Base-by-base conservation (phyloP, 2,113 vertebrate genomes). In the Callionymus lyra region DNA sequence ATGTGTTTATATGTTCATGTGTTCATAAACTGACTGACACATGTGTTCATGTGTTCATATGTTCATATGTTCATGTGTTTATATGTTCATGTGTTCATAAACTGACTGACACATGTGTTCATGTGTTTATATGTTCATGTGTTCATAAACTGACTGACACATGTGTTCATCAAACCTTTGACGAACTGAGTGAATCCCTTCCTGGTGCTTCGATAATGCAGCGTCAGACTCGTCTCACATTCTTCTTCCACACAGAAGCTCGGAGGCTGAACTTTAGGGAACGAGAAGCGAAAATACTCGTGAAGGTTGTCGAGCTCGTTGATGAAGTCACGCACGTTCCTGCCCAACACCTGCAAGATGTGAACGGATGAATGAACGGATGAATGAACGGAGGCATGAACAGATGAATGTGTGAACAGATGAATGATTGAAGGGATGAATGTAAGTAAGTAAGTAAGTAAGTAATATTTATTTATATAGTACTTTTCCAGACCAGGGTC, bases 101-200 rank as follows among this genome's bases (percentile, higher is more conserved):
- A n/a, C n/a, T n/a, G n/a, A n/a, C n/a, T 8, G 4, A 4, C 4
- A 5, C 21, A 27, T 27, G 21, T 4, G 8, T 27, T 8, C 4
- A 27, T 27, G 21, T 27, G n/a, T n/a, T n/a, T n/a, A n/a, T n/a
- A n/a, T n/a, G n/a, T 27, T 27, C 21, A 27, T 27, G 4, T 8
- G 8, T 27, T 27, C 21, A 27, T 27, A 4, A n/a, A 27, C 21
- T 27, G 21, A 27, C n/a, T 5, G 21, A 27, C 36, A 6, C 6
- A 15, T 15, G 12, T 10, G 6, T 13, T 38, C 1, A 36, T n/a
- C 12, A 13, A 4, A 85, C 85, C 82, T 81, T 85, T 84, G 47
- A 85, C 80, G 16, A 86, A 86, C 68, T 82, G 79, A 3, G 83
- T 85, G 68, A 87, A 85, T 12, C 85, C 83, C 34, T 86, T 86